phyloP scores from a whole-genome alignment of 2,797 vertebrate genomes.

The Squalus acanthias region DNA sequence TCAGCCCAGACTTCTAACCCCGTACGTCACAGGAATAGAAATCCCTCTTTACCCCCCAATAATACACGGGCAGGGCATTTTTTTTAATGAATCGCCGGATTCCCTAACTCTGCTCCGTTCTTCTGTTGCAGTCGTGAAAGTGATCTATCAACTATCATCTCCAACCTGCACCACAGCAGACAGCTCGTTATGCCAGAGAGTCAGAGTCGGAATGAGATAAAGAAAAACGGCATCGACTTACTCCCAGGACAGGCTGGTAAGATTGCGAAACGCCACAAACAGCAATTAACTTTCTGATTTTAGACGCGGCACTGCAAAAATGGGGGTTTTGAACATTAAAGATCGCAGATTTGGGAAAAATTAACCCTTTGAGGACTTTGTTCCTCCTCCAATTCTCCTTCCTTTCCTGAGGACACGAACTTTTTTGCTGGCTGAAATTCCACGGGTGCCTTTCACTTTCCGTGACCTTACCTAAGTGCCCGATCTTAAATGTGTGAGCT shows the following conservation, averaged over 20 bases:
- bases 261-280: slow-evolving; percentile 41
- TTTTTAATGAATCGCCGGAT: slow-evolving; percentile 40
- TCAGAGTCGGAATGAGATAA: slow-evolving; percentile 80
- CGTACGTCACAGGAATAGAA: background rate
- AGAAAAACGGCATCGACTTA: slow-evolving; percentile 60
- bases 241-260: slow-evolving; percentile 82
- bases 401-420: background rate
- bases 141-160: slow-evolving; percentile 88
- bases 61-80: background rate
- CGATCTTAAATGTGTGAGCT: background rate
- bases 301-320: background rate
- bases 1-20: background rate
- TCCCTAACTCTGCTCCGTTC: slow-evolving; percentile 44
- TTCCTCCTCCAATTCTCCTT: background rate
- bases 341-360: background rate
- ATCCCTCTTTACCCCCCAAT: too few relatives aligned
- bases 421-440: background rate
- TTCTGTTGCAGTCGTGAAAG: slow-evolving; percentile 76
- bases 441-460: background rate
- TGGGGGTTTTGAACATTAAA: background rate
- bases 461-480: background rate
- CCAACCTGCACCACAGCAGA: slow-evolving; percentile 85
- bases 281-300: background rate
- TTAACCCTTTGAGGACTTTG: background rate
- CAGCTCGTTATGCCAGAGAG: slow-evolving; percentile 92